These are phyloP conservation scores for Motacilla alba DNA, from an alignment of 2,113 vertebrate genomes.

Conservation along the genomic window DNA sequence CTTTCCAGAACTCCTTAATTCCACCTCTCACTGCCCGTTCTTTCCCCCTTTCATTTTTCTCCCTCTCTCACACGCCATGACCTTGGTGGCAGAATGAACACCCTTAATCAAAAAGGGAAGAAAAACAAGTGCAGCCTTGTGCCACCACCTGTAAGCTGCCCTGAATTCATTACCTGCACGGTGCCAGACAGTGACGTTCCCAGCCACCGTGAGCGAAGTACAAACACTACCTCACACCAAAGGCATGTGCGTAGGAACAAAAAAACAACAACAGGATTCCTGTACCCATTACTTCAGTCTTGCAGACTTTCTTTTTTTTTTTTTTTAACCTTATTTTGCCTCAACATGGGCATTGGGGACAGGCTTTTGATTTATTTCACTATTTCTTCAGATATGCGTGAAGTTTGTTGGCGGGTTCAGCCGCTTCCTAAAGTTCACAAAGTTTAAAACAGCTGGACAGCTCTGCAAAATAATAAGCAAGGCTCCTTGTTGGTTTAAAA, in stretches of 20 bases:
- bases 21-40: background rate
- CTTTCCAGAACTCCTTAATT: background rate
- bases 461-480: background rate
- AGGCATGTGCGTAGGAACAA: constrained; percentile 61
- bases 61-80: background rate
- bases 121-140: constrained; percentile 31
- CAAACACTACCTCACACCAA: constrained; percentile 51
- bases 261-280: constrained; percentile 62
- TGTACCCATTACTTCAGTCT: constrained; percentile 13
- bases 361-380: background rate
- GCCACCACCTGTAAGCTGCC: constrained; percentile 42
- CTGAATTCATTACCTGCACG: constrained; percentile 22
- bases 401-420: background rate
- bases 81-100: constrained; percentile 9
- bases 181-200: constrained; percentile 57
- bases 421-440: background rate
- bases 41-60: background rate
- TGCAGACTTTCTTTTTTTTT: background rate
- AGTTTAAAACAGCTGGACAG: background rate
- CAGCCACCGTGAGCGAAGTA: constrained; percentile 14
- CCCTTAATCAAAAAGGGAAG: background rate
- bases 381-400: background rate
- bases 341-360: background rate
- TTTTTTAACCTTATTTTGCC: background rate
- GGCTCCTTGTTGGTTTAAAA: background rate